Evolutionary conservation across 2,797 vertebrate species (phyloP).

Genomic region (Pangasius macronema): DNA sequence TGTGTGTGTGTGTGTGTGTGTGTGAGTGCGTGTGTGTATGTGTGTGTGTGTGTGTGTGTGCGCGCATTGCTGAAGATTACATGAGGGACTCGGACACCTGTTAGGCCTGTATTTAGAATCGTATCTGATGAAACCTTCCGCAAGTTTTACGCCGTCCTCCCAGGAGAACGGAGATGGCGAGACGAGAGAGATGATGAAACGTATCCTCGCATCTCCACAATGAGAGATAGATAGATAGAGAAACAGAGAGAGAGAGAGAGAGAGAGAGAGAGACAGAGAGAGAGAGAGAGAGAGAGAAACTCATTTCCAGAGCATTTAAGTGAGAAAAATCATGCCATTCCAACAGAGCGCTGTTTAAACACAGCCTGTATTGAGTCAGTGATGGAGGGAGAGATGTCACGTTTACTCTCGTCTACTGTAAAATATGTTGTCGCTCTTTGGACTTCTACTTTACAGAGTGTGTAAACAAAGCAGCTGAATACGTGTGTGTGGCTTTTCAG

Average conservation of each 20-base stretch:
- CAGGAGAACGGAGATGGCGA: conserved; percentile 5
- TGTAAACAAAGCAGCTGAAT: neutral
- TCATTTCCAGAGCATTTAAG: neutral
- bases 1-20: too few relatives aligned
- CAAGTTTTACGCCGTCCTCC: conserved; percentile 29
- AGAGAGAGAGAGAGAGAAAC: neutral
- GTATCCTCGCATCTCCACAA: neutral
- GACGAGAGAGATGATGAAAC: conserved; percentile 26
- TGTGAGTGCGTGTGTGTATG: neutral
- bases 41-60: neutral
- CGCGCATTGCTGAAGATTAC: neutral
- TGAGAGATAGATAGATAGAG: too few relatives aligned
- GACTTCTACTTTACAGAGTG: neutral
- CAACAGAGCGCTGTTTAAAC: neutral
- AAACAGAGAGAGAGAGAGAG: neutral
- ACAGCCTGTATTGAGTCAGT: neutral
- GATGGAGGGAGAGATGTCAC: neutral
- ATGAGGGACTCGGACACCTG: conserved; percentile 23
- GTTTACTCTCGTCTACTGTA: neutral
- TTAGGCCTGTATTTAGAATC: conserved; percentile 27
- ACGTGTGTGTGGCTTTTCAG: neutral
- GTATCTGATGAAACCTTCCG: conserved; percentile 39
- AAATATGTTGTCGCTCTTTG: neutral
- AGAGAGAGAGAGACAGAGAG: neutral
- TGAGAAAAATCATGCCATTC: neutral